A percentile compares a stretch with the other conserved stretches of the same genome.
These are phyloP conservation scores for Idaea aversata DNA, from an alignment of 2,888 invertebrate genomes.

Conservation along the genomic window DNA sequence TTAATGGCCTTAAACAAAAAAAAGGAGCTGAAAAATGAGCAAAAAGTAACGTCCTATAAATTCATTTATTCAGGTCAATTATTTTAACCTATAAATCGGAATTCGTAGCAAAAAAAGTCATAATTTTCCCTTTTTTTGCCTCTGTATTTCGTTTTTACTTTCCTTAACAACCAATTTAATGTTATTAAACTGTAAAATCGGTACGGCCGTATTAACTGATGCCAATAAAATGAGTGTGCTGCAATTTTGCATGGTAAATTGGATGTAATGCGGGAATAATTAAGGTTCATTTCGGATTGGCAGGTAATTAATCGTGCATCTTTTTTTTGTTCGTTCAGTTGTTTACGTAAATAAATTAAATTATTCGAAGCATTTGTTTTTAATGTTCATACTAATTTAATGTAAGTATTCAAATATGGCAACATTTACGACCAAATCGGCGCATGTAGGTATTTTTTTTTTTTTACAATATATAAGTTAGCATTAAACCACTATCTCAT, in stretches of 20 bases:
- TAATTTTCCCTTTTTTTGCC: not conserved
- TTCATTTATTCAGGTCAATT: not conserved
- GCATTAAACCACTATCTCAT: no score
- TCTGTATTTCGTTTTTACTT: not conserved
- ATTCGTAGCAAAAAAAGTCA: not conserved
- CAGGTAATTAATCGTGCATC: not conserved
- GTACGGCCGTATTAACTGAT: not conserved
- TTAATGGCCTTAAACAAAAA: not conserved
- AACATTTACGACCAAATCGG: no score
- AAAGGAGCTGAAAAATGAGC: not conserved
- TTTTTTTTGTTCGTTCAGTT: not conserved
- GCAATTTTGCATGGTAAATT: not conserved
- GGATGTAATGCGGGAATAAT: not conserved
- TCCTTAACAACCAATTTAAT: not conserved
- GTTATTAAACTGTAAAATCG: not conserved
- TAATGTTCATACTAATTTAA: not conserved
- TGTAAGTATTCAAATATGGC: not conserved
- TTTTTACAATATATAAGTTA: no score
- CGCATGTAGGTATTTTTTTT: no score
- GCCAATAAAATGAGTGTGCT: not conserved
- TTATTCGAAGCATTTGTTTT: not conserved
- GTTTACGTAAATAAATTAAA: not conserved
- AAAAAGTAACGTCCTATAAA: not conserved
- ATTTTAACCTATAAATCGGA: not conserved
- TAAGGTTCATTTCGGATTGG: not conserved